Evolutionary conservation across 2,888 invertebrate species (phyloP).

Genomic region (Orgyia antiqua): DNA sequence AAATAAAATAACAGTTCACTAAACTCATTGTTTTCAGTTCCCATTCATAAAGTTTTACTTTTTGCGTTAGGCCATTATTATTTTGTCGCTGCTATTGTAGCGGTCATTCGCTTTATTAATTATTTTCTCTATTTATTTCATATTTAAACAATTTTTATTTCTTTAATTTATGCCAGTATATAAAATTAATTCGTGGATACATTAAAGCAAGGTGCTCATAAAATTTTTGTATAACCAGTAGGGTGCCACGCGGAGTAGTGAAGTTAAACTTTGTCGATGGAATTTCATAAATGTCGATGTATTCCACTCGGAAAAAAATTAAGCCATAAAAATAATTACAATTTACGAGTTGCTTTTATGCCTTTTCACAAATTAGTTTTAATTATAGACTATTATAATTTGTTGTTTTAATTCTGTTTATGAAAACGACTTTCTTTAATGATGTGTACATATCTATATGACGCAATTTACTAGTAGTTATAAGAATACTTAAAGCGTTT

Average conservation of each 20-base stretch:
- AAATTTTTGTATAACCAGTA: constrained; percentile 43
- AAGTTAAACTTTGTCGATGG: constrained; percentile 28
- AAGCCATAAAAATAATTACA: constrained; percentile 12
- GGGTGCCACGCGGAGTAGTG: constrained; percentile 42
- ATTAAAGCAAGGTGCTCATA: constrained; percentile 42
- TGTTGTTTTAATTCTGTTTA: neutral
- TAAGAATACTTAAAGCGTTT: too few relatives aligned
- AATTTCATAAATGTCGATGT: constrained; percentile 17
- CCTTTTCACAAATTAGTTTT: constrained; percentile 4
- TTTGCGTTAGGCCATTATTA: too few relatives aligned
- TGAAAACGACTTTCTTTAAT: too few relatives aligned
- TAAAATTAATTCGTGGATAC: constrained; percentile 27
- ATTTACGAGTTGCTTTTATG: constrained; percentile 1
- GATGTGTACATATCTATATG: too few relatives aligned
- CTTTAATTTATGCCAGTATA: constrained; percentile 29
- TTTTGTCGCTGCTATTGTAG: constrained; percentile 1
- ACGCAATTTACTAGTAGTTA: too few relatives aligned
- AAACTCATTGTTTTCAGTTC: too few relatives aligned
- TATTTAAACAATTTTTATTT: constrained; percentile 24
- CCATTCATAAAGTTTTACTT: too few relatives aligned
- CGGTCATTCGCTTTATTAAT: constrained; percentile 19
- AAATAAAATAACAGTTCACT: too few relatives aligned
- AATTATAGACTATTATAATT: constrained; percentile 2
- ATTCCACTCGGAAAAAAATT: constrained; percentile 14
- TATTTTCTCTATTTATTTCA: constrained; percentile 14